A percentile compares a stretch with the other conserved stretches of the same genome.
phyloP scores from a whole-genome alignment of 2,113 vertebrate genomes.

The Damaliscus lunatus region DNA sequence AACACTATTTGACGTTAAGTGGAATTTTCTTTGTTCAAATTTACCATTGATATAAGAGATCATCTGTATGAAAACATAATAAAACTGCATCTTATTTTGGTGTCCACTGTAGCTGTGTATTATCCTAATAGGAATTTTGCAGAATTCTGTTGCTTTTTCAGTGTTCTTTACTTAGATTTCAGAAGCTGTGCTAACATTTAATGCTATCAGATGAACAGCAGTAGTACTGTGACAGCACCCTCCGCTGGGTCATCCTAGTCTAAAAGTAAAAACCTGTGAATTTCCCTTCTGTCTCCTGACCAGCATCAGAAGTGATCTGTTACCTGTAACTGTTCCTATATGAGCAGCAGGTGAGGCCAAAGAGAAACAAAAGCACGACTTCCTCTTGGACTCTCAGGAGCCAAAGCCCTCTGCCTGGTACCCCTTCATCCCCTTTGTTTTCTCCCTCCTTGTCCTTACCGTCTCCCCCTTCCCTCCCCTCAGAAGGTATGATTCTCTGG shows the following conservation, averaged over 20 bases:
- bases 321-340: background rate
- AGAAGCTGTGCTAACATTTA: background rate
- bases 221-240: background rate
- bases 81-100: background rate
- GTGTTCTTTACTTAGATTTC: background rate
- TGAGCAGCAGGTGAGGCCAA: background rate
- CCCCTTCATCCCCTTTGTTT: background rate
- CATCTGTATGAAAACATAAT: background rate
- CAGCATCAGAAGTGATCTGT: background rate
- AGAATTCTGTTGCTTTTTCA: background rate
- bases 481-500: background rate
- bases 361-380: background rate
- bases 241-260: background rate
- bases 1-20: background rate
- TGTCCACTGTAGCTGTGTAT: background rate
- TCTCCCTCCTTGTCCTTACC: background rate
- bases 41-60: background rate
- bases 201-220: background rate
- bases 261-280: background rate
- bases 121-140: constrained; percentile 21
- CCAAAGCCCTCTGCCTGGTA: background rate
- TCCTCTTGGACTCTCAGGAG: background rate
- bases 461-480: fast-evolving
- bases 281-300: constrained; percentile 4
- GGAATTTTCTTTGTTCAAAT: background rate